A percentile compares a stretch with the other conserved stretches of the same genome.
These are phyloP conservation scores for Oreocharis arfaki DNA, from an alignment of 2,113 vertebrate species.

Conservation along the genomic window DNA sequence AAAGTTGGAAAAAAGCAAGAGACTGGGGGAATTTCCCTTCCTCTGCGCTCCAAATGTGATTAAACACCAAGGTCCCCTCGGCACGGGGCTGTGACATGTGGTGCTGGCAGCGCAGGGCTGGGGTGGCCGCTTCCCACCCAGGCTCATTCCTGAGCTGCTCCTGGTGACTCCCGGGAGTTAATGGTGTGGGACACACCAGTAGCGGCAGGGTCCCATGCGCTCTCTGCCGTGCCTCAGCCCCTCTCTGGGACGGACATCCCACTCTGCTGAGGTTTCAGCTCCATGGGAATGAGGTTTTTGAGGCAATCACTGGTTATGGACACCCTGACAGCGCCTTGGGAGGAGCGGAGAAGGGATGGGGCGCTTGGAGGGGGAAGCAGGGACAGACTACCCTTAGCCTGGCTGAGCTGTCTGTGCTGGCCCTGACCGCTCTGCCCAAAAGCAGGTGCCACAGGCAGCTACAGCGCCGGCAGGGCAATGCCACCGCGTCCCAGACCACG, in stretches of 20 bases:
- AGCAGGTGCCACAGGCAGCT: rapidly evolving
- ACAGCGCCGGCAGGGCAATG: rapidly evolving
- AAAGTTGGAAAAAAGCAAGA: not conserved
- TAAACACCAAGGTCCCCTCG: not conserved
- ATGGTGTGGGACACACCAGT: rapidly evolving
- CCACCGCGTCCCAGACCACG: not conserved
- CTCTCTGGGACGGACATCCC: not conserved
- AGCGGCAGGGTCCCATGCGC: rapidly evolving
- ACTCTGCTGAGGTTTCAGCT: not conserved
- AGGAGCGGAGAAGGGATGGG: not conserved
- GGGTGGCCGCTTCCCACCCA: not conserved
- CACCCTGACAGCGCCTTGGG: not conserved
- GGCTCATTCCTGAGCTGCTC: not conserved
- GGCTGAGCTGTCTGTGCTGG: not conserved
- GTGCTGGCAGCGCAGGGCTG: not conserved
- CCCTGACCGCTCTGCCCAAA: rapidly evolving
- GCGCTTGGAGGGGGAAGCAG: rapidly evolving
- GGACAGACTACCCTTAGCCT: not conserved
- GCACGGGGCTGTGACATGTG: rapidly evolving
- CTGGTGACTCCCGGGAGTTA: not conserved
- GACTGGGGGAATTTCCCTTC: not conserved
- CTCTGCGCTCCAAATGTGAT: not conserved
- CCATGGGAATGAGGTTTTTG: not conserved
- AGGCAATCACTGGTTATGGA: not conserved
- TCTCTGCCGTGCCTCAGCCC: rapidly evolving